These are phyloP conservation scores for Sciaenops ocellatus DNA, from an alignment of 2,797 vertebrate genomes.

Conservation along the genomic window DNA sequence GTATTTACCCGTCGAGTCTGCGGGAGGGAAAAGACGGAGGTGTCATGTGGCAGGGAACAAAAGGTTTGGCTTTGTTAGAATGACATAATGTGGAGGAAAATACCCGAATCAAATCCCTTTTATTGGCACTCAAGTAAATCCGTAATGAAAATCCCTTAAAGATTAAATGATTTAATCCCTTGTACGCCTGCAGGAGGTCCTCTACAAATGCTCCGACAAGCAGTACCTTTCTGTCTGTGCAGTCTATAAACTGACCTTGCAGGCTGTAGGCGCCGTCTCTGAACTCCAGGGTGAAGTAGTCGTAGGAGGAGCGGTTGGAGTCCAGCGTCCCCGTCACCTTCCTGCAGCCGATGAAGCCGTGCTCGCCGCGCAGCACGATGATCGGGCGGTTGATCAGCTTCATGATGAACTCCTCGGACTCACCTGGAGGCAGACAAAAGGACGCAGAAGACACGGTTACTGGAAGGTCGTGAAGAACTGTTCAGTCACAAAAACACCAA, in stretches of 20 bases:
- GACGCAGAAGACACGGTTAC: not conserved
- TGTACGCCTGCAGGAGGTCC: conserved; percentile 24
- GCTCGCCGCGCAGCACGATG: conserved; percentile 96
- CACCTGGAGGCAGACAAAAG: conserved; percentile 78
- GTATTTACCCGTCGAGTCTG: conserved; percentile 98
- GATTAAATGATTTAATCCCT: conserved; percentile 50
- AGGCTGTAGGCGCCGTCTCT: conserved; percentile 95
- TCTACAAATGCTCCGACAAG: not conserved
- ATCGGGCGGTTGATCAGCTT: conserved; percentile 98
- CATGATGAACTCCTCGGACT: conserved; percentile 96
- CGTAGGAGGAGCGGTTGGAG: conserved; percentile 95
- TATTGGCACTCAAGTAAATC: conserved; percentile 42
- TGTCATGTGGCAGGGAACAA: not conserved
- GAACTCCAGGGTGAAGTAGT: conserved; percentile 97
- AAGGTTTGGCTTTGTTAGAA: conserved; percentile 28
- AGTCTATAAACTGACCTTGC: conserved; percentile 85
- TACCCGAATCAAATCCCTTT: conserved; percentile 49
- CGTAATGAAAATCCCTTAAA: conserved; percentile 43
- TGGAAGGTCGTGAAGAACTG: too few species aligned
- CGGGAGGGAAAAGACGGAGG: not conserved
- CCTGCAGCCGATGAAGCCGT: conserved; percentile 98
- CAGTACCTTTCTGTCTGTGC: not conserved
- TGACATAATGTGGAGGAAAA: conserved; percentile 35
- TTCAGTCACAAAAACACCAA: not conserved
- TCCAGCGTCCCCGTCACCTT: conserved; percentile 97